Evolutionary conservation across 2,797 vertebrate genomes (phyloP).

Genomic region (Sebastes nivosus): DNA sequence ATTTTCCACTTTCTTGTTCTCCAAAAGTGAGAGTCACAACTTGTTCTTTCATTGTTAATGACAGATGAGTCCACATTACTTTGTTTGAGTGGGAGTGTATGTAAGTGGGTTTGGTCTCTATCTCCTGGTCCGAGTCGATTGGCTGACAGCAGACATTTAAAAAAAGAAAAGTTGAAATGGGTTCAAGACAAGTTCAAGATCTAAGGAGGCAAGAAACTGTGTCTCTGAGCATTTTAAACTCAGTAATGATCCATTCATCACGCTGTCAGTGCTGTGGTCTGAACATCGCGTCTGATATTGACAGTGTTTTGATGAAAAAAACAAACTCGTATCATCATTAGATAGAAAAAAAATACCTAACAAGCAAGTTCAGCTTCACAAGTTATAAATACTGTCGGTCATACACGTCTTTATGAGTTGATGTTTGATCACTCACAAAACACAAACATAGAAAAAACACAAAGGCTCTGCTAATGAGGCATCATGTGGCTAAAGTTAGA

Average conservation of each 20-base stretch:
- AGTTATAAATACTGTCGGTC: neutral
- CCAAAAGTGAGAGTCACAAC: neutral
- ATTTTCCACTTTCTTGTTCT: neutral
- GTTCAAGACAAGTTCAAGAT: conserved; percentile 14
- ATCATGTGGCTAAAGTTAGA: conserved; percentile 26
- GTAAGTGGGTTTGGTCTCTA: neutral
- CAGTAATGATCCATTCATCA: conserved; percentile 17
- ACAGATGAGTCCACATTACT: neutral
- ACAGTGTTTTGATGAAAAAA: neutral
- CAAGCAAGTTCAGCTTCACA: neutral
- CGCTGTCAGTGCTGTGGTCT: neutral
- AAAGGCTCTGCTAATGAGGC: conserved; percentile 45
- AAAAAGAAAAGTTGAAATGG: neutral
- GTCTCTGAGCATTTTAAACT: neutral
- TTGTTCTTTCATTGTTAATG: neutral
- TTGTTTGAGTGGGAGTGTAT: neutral
- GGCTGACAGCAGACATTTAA: neutral
- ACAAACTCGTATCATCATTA: neutral
- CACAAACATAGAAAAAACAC: neutral
- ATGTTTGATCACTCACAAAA: conserved; percentile 9
- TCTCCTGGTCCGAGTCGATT: neutral
- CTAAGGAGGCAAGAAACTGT: neutral
- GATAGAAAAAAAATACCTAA: neutral
- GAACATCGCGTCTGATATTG: neutral
- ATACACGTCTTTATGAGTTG: neutral